phyloP scores from a whole-genome alignment of 92 coral and sea anemone species.

The Plumapathes pennacea region DNA sequence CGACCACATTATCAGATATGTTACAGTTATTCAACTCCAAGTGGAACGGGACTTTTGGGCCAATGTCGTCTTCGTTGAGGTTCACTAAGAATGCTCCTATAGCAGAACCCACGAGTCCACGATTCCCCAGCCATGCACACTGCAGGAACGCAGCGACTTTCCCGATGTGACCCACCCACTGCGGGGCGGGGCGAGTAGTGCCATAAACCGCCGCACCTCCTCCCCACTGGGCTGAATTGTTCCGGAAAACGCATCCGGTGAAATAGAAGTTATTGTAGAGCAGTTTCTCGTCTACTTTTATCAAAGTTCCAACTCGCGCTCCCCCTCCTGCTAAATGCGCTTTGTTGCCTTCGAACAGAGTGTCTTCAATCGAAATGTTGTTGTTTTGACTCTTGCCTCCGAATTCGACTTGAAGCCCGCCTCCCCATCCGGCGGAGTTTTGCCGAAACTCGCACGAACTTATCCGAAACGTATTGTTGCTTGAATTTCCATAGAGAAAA shows the following conservation, averaged over 20 bases:
- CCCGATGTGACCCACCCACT: background rate
- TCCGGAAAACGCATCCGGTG: constrained; percentile 40
- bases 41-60: constrained; percentile 54
- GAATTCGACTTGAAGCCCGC: constrained; percentile 67
- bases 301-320: constrained; percentile 54
- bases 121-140: constrained; percentile 45
- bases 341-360: constrained; percentile 42
- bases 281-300: background rate
- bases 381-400: constrained; percentile 40
- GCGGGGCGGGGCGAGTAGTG: constrained; percentile 45
- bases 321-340: constrained; percentile 86
- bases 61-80: constrained; percentile 64
- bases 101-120: constrained; percentile 71
- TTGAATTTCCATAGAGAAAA: constrained; percentile 68
- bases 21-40: constrained; percentile 33
- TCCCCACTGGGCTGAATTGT: constrained; percentile 68
- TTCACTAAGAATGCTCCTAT: constrained; percentile 57
- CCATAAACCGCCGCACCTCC: constrained; percentile 62
- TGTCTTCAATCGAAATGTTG: constrained; percentile 14
- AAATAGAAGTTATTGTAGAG: constrained; percentile 43
- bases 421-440: constrained; percentile 87
- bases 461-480: constrained; percentile 28
- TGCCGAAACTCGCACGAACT: constrained; percentile 50
- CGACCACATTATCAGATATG: constrained; percentile 45
- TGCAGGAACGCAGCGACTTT: constrained; percentile 2